Conservation (phyloP, 2,113 vertebrate genomes). For the Sula dactylatra region DNA sequence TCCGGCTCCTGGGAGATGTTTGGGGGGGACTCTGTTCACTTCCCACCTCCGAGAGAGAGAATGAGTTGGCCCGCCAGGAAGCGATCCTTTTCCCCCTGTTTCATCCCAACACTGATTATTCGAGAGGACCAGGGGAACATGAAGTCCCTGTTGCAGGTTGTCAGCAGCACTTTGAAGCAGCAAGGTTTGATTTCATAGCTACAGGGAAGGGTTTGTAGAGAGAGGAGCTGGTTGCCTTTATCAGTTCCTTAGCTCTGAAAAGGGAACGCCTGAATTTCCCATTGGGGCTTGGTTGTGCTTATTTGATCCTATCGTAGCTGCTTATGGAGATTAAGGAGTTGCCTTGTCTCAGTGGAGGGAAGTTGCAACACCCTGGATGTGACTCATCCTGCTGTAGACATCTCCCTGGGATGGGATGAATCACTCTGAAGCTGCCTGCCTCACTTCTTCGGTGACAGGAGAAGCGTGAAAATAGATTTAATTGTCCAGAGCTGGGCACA, state of each 20-base stretch:
- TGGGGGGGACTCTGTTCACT: neutral
- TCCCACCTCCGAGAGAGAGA: neutral
- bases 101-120: neutral
- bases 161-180: neutral
- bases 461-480: neutral
- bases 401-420: neutral
- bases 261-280: neutral
- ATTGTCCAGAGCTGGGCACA: neutral
- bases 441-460: neutral
- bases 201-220: neutral
- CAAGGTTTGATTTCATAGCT: neutral
- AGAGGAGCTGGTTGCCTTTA: neutral
- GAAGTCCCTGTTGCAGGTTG: neutral
- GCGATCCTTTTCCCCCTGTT: accelerated
- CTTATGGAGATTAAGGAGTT: neutral
- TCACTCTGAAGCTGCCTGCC: neutral
- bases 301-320: neutral
- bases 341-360: neutral
- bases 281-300: neutral
- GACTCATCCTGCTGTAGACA: neutral
- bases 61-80: neutral
- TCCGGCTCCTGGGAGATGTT: neutral
- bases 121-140: neutral
- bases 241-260: neutral
- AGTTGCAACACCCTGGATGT: neutral